Conservation (phyloP, 2,888 invertebrate genomes). For the Xanthorhoe spadicearia region DNA sequence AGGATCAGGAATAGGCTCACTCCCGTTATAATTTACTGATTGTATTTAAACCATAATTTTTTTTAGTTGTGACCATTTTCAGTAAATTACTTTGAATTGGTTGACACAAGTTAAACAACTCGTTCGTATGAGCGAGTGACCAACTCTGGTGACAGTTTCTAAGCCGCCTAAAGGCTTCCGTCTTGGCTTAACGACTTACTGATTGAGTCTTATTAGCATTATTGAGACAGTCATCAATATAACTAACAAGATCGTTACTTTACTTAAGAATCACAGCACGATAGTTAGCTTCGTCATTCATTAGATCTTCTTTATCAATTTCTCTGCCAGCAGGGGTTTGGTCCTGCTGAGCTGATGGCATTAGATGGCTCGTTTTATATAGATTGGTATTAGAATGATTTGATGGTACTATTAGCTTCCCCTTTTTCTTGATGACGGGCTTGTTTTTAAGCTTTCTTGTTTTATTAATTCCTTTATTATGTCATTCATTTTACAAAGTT, state of each 20-base stretch:
- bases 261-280: slow-evolving; percentile 32
- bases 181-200: too few species aligned
- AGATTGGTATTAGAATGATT: slow-evolving; percentile 41
- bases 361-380: slow-evolving; percentile 39
- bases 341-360: slow-evolving; percentile 52
- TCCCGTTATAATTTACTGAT: too few species aligned
- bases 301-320: slow-evolving; percentile 43
- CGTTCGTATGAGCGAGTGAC: too few species aligned
- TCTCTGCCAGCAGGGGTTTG: slow-evolving; percentile 43
- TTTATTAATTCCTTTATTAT: too few species aligned
- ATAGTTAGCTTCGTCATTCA: slow-evolving; percentile 35
- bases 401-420: slow-evolving; percentile 5
- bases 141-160: too few species aligned
- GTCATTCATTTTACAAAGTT: too few species aligned
- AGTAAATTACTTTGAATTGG: not conserved
- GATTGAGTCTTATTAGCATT: slow-evolving; percentile 13
- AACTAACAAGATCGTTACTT: slow-evolving; percentile 20
- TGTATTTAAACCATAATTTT: too few species aligned
- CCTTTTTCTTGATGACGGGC: slow-evolving; percentile 8
- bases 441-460: not conserved
- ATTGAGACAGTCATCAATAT: slow-evolving; percentile 24
- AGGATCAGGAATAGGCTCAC: too few species aligned
- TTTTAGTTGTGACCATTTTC: too few species aligned
- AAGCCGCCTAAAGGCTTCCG: too few species aligned
- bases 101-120: too few species aligned